Evolutionary conservation across 2,113 vertebrate species (phyloP).

Genomic region (Petrocephalus microphthalmus): DNA sequence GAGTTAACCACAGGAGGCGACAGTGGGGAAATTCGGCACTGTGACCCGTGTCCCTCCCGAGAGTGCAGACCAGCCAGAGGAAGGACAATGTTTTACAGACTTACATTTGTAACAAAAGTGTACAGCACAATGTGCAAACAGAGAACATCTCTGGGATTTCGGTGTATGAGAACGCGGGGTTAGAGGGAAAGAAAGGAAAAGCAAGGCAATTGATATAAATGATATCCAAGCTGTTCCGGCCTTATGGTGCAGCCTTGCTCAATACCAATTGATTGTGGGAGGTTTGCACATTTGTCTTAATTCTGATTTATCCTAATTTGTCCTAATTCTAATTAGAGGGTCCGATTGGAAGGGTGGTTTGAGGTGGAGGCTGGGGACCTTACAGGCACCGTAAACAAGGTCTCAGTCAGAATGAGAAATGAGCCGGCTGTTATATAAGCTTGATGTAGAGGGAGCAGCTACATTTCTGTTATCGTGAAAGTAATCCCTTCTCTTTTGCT

Average conservation of each 20-base stretch:
- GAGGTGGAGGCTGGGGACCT: conserved; percentile 36
- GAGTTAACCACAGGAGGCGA: background rate
- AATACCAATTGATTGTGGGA: conserved; percentile 65
- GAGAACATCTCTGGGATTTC: conserved; percentile 14
- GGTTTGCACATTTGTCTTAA: conserved; percentile 70
- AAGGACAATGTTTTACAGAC: background rate
- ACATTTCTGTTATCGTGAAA: conserved; percentile 19
- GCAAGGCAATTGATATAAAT: conserved; percentile 71
- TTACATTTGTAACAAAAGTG: background rate
- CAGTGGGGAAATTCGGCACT: background rate
- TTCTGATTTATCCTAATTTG: conserved; percentile 46
- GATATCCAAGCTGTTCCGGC: conserved; percentile 54
- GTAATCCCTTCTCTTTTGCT: background rate
- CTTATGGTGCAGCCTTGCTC: conserved; percentile 56
- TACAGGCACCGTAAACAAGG: conserved; percentile 4
- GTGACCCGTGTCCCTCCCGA: background rate
- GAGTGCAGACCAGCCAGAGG: background rate
- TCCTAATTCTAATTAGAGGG: conserved; percentile 60
- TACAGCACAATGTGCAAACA: background rate
- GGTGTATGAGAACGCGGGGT: conserved; percentile 35
- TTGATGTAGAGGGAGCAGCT: background rate
- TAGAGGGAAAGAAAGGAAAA: conserved; percentile 44
- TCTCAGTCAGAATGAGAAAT: conserved; percentile 22
- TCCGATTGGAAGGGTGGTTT: conserved; percentile 49
- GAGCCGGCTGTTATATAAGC: background rate